These are phyloP conservation scores for Simalia tracyae DNA, from an alignment of 2,797 vertebrate genomes.

Conservation along the genomic window DNA sequence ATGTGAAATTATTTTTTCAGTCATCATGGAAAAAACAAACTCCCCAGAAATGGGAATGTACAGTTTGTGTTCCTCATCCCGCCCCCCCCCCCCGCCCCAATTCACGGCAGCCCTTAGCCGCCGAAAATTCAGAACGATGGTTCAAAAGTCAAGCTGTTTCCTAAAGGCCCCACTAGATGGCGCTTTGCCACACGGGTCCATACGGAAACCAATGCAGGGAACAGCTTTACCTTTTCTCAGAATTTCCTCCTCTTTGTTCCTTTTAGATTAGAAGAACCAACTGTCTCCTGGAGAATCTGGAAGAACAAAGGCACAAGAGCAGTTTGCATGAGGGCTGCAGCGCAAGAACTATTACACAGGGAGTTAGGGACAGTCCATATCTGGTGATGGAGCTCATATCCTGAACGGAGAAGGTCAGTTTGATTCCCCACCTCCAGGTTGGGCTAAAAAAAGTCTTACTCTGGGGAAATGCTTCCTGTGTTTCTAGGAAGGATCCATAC, in stretches of 20 bases:
- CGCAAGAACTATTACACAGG: not conserved
- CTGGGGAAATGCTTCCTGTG: not conserved
- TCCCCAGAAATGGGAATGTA: not conserved
- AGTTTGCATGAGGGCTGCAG: not conserved
- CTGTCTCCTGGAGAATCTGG: not conserved
- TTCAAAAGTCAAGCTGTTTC: constrained; percentile 25
- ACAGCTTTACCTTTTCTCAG: not conserved
- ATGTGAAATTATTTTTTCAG: too few species aligned
- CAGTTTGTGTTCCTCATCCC: not conserved
- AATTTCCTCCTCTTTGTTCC: not conserved
- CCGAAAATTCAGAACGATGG: not conserved
- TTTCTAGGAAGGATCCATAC: not conserved
- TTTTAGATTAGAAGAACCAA: not conserved
- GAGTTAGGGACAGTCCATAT: not conserved
- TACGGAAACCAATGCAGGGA: not conserved
- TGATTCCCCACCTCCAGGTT: not conserved
- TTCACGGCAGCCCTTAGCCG: not conserved
- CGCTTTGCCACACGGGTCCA: constrained; percentile 1
- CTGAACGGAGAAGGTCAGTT: not conserved
- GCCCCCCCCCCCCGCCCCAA: not conserved
- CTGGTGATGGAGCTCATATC: too few species aligned
- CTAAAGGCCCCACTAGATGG: constrained; percentile 52
- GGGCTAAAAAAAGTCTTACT: not conserved
- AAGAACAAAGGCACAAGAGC: not conserved
- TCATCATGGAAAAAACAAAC: not conserved